These are phyloP conservation scores for Acrocephalus arundinaceus DNA, from an alignment of 2,113 vertebrate genomes.

Conservation along the genomic window DNA sequence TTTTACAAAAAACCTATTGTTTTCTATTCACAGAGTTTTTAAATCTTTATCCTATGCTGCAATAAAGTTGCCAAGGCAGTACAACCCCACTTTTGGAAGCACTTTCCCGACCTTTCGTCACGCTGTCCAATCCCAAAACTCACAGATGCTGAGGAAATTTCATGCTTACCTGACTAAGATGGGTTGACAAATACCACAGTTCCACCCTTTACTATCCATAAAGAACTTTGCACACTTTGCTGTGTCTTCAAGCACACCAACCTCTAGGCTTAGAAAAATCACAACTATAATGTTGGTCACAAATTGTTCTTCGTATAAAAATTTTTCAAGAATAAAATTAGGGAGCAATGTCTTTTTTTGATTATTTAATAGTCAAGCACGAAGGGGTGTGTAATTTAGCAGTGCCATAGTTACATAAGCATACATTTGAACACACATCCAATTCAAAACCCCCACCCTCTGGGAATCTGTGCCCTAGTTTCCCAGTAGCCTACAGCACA, in stretches of 20 bases:
- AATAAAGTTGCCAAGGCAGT: background rate
- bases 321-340: background rate
- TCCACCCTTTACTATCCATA: background rate
- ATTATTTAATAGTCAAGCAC: background rate
- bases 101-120: background rate
- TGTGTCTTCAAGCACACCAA: background rate
- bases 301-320: background rate
- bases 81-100: background rate
- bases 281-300: background rate
- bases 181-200: background rate
- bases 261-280: background rate
- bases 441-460: background rate
- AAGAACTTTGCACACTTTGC: background rate
- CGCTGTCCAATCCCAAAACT: background rate
- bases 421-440: background rate
- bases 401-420: background rate
- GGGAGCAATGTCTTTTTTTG: background rate
- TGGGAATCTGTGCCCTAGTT: conserved; percentile 37
- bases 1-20: background rate
- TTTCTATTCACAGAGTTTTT: background rate
- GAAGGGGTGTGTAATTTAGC: background rate
- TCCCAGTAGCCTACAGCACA: background rate
- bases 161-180: background rate
- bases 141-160: background rate
- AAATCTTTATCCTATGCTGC: background rate